phyloP scores from a whole-genome alignment of 2,113 vertebrate genomes.

The Nestor notabilis region DNA sequence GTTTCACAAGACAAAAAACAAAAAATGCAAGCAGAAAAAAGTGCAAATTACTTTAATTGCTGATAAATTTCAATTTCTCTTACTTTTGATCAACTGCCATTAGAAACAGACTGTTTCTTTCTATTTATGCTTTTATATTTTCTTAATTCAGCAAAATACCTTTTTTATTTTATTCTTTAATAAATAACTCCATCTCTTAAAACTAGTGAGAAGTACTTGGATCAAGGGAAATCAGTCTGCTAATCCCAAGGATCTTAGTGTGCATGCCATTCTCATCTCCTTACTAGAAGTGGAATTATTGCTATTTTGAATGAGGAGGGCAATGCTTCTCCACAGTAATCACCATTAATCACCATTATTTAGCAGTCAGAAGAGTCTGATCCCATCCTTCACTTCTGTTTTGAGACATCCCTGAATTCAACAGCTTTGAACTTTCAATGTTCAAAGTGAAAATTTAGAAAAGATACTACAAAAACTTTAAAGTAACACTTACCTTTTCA shows the following conservation, averaged over 20 bases:
- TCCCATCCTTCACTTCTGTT: background rate
- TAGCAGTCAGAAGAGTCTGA: background rate
- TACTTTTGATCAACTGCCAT: background rate
- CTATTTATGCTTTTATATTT: background rate
- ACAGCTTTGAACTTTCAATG: background rate
- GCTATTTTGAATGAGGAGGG: background rate
- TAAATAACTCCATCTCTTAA: background rate
- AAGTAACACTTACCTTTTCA: background rate
- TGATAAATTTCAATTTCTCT: background rate
- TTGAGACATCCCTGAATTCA: background rate
- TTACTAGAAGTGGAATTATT: background rate
- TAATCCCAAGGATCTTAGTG: background rate
- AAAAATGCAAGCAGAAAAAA: background rate
- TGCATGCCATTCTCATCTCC: background rate
- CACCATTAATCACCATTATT: background rate
- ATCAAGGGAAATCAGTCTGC: background rate
- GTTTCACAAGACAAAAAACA: background rate
- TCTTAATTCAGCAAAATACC: background rate
- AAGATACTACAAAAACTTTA: background rate
- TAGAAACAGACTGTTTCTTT: background rate
- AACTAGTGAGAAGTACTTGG: background rate
- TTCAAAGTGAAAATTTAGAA: background rate
- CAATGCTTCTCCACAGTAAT: background rate
- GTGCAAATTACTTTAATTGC: background rate
- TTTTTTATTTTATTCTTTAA: background rate